These are phyloP conservation scores for Smittia aterrima DNA, from an alignment of 2,888 invertebrate genomes.

Conservation along the genomic window DNA sequence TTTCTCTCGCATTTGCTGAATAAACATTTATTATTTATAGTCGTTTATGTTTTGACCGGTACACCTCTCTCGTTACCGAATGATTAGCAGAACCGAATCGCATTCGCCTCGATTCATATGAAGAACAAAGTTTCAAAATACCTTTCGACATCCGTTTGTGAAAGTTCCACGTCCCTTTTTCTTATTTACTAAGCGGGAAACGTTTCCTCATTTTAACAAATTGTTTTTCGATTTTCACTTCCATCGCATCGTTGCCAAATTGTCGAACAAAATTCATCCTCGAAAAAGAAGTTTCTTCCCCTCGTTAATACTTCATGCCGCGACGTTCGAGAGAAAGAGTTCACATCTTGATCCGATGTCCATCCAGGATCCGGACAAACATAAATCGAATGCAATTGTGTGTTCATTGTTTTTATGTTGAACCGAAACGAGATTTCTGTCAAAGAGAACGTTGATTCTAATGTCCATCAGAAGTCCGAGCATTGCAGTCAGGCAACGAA, in stretches of 20 bases:
- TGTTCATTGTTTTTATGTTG: not conserved
- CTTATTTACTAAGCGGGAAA: not conserved
- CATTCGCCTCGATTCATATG: too few species aligned
- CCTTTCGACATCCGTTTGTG: not conserved
- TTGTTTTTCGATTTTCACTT: slow-evolving; percentile 8
- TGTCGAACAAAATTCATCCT: too few species aligned
- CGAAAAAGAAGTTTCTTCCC: not conserved
- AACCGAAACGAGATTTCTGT: not conserved
- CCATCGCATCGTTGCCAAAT: not conserved
- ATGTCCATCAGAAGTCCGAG: not conserved
- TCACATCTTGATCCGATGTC: not conserved
- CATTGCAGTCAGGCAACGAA: not conserved
- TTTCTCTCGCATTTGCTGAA: not conserved
- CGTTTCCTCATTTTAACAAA: not conserved
- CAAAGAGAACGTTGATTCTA: not conserved
- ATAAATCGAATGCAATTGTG: not conserved
- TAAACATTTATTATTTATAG: slow-evolving; percentile 1
- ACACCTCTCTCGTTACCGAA: not conserved
- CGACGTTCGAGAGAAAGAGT: not conserved
- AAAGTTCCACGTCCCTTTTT: not conserved
- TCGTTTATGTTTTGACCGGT: not conserved
- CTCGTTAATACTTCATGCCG: not conserved
- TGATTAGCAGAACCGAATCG: not conserved
- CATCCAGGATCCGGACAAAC: not conserved
- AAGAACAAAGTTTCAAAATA: not conserved